Percentiles rank a stretch among this genome's conserved stretches.
These are phyloP conservation scores for Pyxicephalus adspersus DNA, from an alignment of 2,113 vertebrate genomes.

Conservation along the genomic window DNA sequence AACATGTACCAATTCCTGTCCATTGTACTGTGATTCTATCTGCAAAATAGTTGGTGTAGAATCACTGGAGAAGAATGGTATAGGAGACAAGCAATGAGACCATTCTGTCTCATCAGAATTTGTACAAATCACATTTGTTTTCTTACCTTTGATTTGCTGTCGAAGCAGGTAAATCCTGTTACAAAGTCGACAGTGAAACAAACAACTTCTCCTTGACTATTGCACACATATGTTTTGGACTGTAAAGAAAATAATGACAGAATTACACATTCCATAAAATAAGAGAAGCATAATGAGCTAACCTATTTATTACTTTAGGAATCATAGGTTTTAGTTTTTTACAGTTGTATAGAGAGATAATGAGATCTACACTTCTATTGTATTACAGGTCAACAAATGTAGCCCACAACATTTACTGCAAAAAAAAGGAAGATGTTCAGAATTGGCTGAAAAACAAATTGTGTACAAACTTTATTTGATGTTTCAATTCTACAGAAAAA, in stretches of 20 bases:
- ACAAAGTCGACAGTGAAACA: slow-evolving; percentile 88
- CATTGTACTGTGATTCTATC: no score
- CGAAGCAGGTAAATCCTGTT: slow-evolving; percentile 87
- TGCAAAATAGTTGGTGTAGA: no score
- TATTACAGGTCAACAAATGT: background rate
- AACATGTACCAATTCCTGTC: no score
- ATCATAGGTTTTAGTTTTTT: background rate
- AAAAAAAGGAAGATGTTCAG: background rate
- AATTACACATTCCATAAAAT: background rate
- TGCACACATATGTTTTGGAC: slow-evolving; percentile 89
- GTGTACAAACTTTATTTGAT: background rate
- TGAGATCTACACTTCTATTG: background rate
- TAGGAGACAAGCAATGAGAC: no score
- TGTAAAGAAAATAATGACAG: slow-evolving; percentile 61
- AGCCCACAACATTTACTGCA: background rate
- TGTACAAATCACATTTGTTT: no score
- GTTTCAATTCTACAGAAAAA: background rate
- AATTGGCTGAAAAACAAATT: background rate
- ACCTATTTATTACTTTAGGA: background rate
- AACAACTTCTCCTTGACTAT: slow-evolving; percentile 82
- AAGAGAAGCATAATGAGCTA: background rate
- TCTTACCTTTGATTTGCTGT: slow-evolving; percentile 84
- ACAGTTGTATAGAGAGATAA: background rate
- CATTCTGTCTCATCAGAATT: no score
- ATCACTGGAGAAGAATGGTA: no score